Base-by-base conservation (phyloP, 2,888 invertebrate genomes). In the Watsonalla binaria region DNA sequence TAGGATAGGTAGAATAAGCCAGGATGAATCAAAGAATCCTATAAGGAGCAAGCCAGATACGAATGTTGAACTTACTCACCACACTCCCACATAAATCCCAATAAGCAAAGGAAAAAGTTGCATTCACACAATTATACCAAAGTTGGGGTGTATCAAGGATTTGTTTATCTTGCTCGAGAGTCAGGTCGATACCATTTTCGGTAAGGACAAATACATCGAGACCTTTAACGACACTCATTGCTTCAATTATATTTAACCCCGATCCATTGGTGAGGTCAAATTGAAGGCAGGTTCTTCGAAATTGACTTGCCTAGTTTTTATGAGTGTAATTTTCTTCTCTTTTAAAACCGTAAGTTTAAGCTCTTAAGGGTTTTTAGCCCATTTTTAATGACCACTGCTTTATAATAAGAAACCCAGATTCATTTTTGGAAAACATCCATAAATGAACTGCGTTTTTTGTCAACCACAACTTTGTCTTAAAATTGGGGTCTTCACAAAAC, bases 231-330 rank as follows among this genome's bases (percentile, higher is more conserved):
- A 15, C 49, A 37, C 49, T 15, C 37, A 49, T 49, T 49, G 37
- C 37, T 49, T 39, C 49, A 49, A 49, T 49, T 49, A 37, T 37
- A 13, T 49, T 37, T 49, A 48, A 37, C 48, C 48, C 48, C 48
- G 37, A 9, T 48, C 13, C 48, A n/a, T 15, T 13, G 48, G 7
- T 48, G 48, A 48, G 48, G 48, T 48, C 48, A 35, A 35, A 9
- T 8, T 39, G 39, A 9, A 9, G 7, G 9, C 6, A 39, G 9
- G 39, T 6, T 39, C 39, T 39, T 6, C 39, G 5, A 39, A 9
- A 7, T 39, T 39, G 5, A 39, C 39, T 8, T 39, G 9, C 6
- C 6, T 39, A 39, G 39, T 39, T 39, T 39, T 35, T 35, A 35
- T 35, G 35, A 6, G 35, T 6, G 6, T 35, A 5, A 6, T 35